These are phyloP conservation scores for Myotis brandtii DNA, from an alignment of 2,113 vertebrate genomes.

Conservation along the genomic window DNA sequence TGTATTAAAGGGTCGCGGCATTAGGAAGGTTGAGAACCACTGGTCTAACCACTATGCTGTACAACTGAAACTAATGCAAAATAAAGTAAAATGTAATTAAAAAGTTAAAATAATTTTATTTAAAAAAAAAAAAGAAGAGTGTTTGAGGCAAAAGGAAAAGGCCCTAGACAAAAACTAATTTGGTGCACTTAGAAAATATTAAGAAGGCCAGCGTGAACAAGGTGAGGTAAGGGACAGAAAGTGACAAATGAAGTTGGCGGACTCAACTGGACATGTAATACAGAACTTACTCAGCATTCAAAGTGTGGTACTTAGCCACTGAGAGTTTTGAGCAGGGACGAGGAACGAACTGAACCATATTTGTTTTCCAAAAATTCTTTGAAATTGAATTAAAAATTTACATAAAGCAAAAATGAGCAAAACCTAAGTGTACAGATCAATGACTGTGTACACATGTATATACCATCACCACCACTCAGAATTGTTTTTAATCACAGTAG, in stretches of 20 bases:
- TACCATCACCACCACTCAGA: not conserved
- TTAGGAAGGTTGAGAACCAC: too few species aligned
- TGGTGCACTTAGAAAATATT: not conserved
- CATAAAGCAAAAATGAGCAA: not conserved
- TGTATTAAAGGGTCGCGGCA: too few species aligned
- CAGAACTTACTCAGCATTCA: not conserved
- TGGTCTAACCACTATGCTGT: not conserved
- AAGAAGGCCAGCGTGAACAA: not conserved
- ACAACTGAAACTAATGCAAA: not conserved
- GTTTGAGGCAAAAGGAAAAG: not conserved
- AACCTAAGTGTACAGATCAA: not conserved
- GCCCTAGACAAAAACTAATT: not conserved
- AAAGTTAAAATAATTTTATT: not conserved
- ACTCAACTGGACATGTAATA: not conserved
- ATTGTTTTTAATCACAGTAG: not conserved
- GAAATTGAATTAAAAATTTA: slow-evolving; percentile 10
- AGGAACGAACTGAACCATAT: not conserved
- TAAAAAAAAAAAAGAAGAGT: not conserved
- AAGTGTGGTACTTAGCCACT: not conserved
- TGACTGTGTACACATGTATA: not conserved
- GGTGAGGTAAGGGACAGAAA: not conserved
- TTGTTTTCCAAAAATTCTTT: not conserved
- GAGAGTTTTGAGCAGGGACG: not conserved
- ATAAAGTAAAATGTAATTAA: not conserved
- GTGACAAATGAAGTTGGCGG: not conserved